Conservation (phyloP, 2,113 vertebrate species). For the Nymphicus hollandicus region DNA sequence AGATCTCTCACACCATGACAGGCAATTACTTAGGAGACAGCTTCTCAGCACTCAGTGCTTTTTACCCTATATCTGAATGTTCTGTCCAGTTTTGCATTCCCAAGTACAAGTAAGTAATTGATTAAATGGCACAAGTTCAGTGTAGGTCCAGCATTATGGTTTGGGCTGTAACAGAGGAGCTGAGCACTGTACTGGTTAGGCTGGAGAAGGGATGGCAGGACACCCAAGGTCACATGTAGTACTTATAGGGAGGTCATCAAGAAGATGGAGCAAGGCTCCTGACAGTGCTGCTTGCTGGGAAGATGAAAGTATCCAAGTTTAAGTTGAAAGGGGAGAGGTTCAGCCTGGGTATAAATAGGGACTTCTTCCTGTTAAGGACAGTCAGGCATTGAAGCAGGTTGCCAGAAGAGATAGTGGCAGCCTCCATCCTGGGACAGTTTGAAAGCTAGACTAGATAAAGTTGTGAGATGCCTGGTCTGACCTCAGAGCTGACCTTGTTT, state of each 20-base stretch:
- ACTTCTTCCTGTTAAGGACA: not conserved
- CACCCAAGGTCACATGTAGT: not conserved
- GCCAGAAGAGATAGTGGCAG: not conserved
- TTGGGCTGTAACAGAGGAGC: not conserved
- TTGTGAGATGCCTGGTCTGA: not conserved
- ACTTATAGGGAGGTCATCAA: not conserved
- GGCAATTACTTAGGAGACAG: not conserved
- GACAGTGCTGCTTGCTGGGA: not conserved
- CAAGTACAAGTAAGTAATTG: not conserved
- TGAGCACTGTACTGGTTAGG: not conserved
- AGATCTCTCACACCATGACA: not conserved
- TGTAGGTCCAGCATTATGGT: accelerated
- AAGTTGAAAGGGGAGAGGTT: not conserved
- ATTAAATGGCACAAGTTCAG: not conserved
- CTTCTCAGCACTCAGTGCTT: not conserved
- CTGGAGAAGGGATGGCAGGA: not conserved
- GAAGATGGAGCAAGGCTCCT: not conserved
- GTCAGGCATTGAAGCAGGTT: not conserved
- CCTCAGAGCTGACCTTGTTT: not conserved
- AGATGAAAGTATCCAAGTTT: not conserved
- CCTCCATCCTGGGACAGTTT: not conserved
- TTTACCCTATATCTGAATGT: not conserved
- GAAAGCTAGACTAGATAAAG: not conserved
- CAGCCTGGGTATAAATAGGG: not conserved
- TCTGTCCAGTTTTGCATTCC: not conserved